Evolutionary conservation across 2,888 invertebrate genomes (phyloP).

Genomic region (Pardosa pseudoannulata): DNA sequence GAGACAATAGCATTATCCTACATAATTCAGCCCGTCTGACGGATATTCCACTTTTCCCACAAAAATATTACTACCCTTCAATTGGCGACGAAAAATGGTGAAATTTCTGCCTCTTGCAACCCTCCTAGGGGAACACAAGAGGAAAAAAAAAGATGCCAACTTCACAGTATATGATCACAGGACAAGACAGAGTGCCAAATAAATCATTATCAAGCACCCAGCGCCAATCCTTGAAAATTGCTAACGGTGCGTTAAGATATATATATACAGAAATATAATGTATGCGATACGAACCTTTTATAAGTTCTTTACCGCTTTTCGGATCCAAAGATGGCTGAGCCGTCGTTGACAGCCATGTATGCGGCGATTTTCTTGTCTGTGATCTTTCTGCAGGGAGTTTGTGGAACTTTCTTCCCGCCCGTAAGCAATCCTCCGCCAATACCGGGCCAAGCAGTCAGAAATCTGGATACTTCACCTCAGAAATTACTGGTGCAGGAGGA

Average conservation of each 20-base stretch:
- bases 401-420: constrained; percentile 44
- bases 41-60: not conserved
- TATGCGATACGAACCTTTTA: constrained; percentile 34
- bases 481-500: constrained; percentile 37
- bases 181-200: constrained; percentile 68
- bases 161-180: constrained; percentile 68
- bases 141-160: constrained; percentile 40
- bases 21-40: constrained; percentile 16
- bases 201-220: constrained; percentile 70
- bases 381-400: constrained; percentile 19
- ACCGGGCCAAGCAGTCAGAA: constrained; percentile 41
- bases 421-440: constrained; percentile 51
- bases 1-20: not conserved
- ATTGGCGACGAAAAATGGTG: constrained; percentile 7
- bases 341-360: constrained; percentile 39
- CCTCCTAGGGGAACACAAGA: too few relatives aligned
- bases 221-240: constrained; percentile 69
- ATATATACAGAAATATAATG: constrained; percentile 69
- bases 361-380: constrained; percentile 25
- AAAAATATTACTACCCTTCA: constrained; percentile 6
- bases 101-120: constrained; percentile 36
- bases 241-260: constrained; percentile 62
- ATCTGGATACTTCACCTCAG: constrained; percentile 47
- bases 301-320: not conserved
- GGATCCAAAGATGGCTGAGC: not conserved